phyloP scores from a whole-genome alignment of 2,113 vertebrate genomes.

The Aramus guarauna region DNA sequence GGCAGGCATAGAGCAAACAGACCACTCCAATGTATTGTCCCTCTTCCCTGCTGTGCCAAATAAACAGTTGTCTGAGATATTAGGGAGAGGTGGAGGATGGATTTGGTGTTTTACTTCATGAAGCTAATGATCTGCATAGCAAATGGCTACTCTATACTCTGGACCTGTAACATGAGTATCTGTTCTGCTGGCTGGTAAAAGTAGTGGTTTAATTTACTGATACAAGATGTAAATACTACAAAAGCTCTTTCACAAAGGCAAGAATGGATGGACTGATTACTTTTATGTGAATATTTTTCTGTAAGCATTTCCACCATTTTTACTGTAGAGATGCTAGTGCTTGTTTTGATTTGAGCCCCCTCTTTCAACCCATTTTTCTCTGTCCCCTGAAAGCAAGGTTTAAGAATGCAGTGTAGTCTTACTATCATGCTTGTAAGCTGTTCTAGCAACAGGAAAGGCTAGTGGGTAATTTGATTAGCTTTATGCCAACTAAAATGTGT shows the following conservation, averaged over 20 bases:
- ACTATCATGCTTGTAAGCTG: not conserved
- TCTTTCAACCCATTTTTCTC: not conserved
- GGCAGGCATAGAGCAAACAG: not conserved
- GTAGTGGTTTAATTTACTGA: not conserved
- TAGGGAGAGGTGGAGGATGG: not conserved
- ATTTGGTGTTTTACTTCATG: not conserved
- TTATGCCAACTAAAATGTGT: not conserved
- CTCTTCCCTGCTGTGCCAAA: not conserved
- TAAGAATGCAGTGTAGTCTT: not conserved
- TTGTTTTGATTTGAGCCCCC: not conserved
- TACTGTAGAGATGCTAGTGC: not conserved
- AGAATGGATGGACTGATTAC: not conserved
- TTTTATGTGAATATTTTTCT: not conserved
- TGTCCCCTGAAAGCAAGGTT: not conserved
- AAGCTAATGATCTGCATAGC: not conserved
- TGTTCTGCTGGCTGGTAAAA: not conserved
- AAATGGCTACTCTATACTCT: not conserved
- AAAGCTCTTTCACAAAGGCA: not conserved
- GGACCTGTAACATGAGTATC: not conserved
- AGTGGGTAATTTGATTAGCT: not conserved
- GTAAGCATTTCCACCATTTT: not conserved
- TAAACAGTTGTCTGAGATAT: not conserved
- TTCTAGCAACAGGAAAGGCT: not conserved
- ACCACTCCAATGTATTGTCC: not conserved
- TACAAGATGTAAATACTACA: not conserved